A percentile compares a stretch with the other conserved stretches of the same genome.
Evolutionary conservation across 2,797 vertebrate species (phyloP).

Genomic region (Halcyon smyrnensis): DNA sequence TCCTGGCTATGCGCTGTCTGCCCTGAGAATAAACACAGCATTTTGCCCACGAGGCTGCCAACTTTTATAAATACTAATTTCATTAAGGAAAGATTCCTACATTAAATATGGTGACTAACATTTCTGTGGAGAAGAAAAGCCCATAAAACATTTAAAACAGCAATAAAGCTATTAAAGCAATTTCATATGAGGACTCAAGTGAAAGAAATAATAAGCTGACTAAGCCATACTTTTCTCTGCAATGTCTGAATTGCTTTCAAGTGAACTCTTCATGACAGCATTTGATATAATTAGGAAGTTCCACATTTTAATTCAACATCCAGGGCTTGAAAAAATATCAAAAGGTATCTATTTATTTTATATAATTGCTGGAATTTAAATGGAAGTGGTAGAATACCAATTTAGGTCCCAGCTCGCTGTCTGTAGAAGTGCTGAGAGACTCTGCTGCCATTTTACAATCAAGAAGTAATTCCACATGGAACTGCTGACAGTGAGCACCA

Average conservation of each 20-base stretch:
- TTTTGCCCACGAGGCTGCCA: not conserved
- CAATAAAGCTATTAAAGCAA: conserved; percentile 1
- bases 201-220: conserved; percentile 28
- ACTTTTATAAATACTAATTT: not conserved
- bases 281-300: conserved; percentile 30
- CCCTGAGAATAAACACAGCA: not conserved
- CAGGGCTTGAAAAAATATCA: not conserved
- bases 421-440: not conserved
- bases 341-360: conserved; percentile 3
- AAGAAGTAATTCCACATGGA: not conserved
- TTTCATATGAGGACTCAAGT: not conserved
- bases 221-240: not conserved
- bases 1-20: not conserved
- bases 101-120: not conserved
- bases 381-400: not conserved
- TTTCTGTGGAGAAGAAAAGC: not conserved
- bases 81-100: not conserved
- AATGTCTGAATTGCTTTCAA: conserved; percentile 19
- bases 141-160: not conserved
- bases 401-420: not conserved
- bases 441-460: not conserved
- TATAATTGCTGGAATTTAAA: not conserved
- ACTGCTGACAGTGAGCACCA: not conserved
- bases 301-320: not conserved
- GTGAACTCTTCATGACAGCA: conserved; percentile 12